These are phyloP conservation scores for Pelochelys cantorii DNA, from an alignment of 2,797 vertebrate genomes.

Conservation along the genomic window DNA sequence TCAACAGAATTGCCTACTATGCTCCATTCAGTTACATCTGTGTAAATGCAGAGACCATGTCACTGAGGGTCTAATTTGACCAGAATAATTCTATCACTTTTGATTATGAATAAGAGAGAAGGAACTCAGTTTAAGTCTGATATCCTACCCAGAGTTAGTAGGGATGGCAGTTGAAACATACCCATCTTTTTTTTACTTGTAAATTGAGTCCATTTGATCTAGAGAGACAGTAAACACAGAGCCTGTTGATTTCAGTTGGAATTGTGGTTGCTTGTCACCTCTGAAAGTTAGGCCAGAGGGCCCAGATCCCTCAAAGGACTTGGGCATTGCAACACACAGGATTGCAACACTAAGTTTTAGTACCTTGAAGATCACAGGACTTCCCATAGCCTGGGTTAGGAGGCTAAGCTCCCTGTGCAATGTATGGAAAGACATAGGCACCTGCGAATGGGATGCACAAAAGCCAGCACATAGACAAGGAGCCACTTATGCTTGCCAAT, in stretches of 20 bases:
- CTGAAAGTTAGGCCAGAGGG: neutral
- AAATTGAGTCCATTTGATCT: conserved; percentile 9
- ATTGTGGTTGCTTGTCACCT: accelerated
- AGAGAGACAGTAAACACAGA: neutral
- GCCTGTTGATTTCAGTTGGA: neutral
- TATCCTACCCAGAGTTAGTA: conserved; percentile 54
- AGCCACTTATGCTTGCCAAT: neutral
- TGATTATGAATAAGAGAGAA: conserved; percentile 70
- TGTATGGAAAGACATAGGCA: neutral
- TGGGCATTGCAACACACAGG: neutral
- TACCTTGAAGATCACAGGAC: neutral
- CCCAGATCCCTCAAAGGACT: neutral
- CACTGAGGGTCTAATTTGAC: conserved; percentile 55
- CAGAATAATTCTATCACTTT: conserved; percentile 10
- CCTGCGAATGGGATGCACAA: neutral
- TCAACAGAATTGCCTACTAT: conserved; percentile 52
- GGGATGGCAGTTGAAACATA: conserved; percentile 55
- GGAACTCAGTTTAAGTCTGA: conserved; percentile 57
- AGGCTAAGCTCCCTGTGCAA: neutral
- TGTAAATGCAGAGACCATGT: conserved; percentile 11
- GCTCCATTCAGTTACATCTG: conserved; percentile 64
- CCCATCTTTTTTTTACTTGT: conserved; percentile 1
- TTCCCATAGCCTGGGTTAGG: neutral
- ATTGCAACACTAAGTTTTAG: neutral
- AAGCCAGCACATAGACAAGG: neutral